These are phyloP conservation scores for Andrena dorsata DNA, from an alignment of 2,888 invertebrate genomes.

Conservation along the genomic window DNA sequence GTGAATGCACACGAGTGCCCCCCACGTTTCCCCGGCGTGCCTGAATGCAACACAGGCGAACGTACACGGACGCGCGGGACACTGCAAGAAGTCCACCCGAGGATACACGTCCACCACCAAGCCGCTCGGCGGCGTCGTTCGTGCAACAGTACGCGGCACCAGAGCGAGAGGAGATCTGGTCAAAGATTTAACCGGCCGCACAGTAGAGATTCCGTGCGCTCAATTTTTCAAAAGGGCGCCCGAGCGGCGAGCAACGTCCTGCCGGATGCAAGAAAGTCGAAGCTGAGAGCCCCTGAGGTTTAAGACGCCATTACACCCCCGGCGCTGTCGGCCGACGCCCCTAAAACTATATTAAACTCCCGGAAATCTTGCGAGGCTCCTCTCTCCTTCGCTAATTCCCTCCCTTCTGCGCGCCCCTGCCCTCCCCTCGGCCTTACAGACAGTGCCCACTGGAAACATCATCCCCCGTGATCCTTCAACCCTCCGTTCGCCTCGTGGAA, in stretches of 20 bases:
- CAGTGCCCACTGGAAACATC: slow-evolving; percentile 46
- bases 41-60: background rate
- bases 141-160: slow-evolving; percentile 72
- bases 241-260: slow-evolving; percentile 19
- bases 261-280: slow-evolving; percentile 32
- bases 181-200: slow-evolving; percentile 67
- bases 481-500: slow-evolving; percentile 41
- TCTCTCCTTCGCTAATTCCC: slow-evolving; percentile 72
- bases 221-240: slow-evolving; percentile 67
- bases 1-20: slow-evolving; percentile 58
- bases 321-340: slow-evolving; percentile 81
- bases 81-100: background rate
- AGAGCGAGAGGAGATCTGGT: slow-evolving; percentile 55
- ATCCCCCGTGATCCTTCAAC: slow-evolving; percentile 51
- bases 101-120: slow-evolving; percentile 5
- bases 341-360: slow-evolving; percentile 85
- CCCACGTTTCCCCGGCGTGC: slow-evolving; percentile 20
- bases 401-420: slow-evolving; percentile 59
- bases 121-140: slow-evolving; percentile 74
- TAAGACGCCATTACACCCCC: slow-evolving; percentile 85
- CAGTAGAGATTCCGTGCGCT: slow-evolving; percentile 71
- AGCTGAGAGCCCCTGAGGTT: slow-evolving; percentile 83
- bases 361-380: slow-evolving; percentile 83
- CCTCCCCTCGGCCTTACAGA: slow-evolving; percentile 10
- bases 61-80: background rate